Conservation (phyloP, 2,888 invertebrate genomes). For the Odontocolon sp. region DNA sequence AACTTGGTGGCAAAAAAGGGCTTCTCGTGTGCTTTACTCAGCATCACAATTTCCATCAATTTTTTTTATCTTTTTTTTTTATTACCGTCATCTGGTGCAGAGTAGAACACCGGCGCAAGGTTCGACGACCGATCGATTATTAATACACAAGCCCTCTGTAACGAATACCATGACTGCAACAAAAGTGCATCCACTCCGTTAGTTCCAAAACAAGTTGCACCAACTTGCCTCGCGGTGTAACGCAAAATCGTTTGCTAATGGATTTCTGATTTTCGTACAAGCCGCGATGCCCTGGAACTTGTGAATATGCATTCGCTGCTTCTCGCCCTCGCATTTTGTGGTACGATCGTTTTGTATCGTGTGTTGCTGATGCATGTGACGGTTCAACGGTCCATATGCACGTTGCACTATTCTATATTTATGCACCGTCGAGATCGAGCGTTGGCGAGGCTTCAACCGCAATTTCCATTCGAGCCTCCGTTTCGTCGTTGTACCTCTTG, state of each 20-base stretch:
- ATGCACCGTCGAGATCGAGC: constrained; percentile 36
- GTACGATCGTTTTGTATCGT: neutral
- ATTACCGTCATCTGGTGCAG: constrained; percentile 44
- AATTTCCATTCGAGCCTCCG: constrained; percentile 40
- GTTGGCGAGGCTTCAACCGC: constrained; percentile 23
- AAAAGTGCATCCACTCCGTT: constrained; percentile 40
- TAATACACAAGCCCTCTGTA: constrained; percentile 35
- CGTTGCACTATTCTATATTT: constrained; percentile 45
- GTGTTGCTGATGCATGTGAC: constrained; percentile 32
- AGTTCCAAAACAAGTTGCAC: constrained; percentile 7
- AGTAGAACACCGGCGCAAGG: constrained; percentile 37
- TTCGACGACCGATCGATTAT: constrained; percentile 58
- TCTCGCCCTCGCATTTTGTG: neutral
- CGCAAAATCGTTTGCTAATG: constrained; percentile 67
- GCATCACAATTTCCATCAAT: constrained; percentile 15
- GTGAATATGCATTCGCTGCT: constrained; percentile 32
- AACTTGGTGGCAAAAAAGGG: constrained; percentile 39
- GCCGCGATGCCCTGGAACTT: constrained; percentile 13
- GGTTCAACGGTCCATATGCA: constrained; percentile 3
- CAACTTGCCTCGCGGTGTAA: too few species aligned
- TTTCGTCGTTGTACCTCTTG: neutral
- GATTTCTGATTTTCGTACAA: constrained; percentile 68
- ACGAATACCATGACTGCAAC: constrained; percentile 25
- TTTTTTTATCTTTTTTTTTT: constrained; percentile 10
- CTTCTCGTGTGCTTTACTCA: neutral